A percentile compares a stretch with the other conserved stretches of the same genome.
These are phyloP conservation scores for Anoura caudifer DNA, from an alignment of 2,113 vertebrate genomes.

Conservation along the genomic window DNA sequence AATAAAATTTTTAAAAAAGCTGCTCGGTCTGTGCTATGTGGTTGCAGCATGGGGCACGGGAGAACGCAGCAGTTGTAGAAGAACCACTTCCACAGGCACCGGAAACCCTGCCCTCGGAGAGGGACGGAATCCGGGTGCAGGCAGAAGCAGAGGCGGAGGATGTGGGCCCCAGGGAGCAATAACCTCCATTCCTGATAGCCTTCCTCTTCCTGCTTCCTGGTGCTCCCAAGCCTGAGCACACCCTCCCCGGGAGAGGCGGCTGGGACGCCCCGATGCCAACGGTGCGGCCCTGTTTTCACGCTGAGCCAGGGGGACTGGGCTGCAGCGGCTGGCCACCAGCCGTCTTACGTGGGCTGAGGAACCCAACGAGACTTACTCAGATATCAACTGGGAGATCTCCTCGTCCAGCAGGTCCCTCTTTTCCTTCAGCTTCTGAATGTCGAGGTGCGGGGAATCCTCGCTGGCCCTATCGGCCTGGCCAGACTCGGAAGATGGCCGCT, in stretches of 20 bases:
- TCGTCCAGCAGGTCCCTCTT: slow-evolving; percentile 76
- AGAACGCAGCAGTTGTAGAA: neutral
- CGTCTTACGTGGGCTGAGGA: neutral
- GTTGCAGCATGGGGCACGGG: neutral
- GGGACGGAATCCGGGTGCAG: neutral
- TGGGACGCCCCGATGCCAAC: neutral
- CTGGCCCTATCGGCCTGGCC: neutral
- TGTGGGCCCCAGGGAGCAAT: neutral
- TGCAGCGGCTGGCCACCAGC: neutral
- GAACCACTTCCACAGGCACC: neutral
- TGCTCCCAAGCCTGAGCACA: neutral
- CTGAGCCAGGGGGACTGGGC: neutral
- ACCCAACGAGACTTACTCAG: slow-evolving; percentile 74
- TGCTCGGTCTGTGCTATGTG: neutral
- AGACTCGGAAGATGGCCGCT: slow-evolving; percentile 67
- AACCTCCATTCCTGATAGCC: neutral
- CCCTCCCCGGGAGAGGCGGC: neutral
- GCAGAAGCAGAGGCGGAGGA: neutral
- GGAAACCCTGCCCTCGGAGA: neutral
- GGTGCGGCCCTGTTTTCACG: neutral
- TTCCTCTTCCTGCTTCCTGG: neutral
- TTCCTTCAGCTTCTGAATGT: slow-evolving; percentile 77
- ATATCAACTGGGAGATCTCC: slow-evolving; percentile 78
- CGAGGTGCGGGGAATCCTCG: slow-evolving; percentile 31
- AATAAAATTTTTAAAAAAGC: too few species aligned